phyloP scores from a whole-genome alignment of 2,113 vertebrate species.

The Lasiurus cinereus region DNA sequence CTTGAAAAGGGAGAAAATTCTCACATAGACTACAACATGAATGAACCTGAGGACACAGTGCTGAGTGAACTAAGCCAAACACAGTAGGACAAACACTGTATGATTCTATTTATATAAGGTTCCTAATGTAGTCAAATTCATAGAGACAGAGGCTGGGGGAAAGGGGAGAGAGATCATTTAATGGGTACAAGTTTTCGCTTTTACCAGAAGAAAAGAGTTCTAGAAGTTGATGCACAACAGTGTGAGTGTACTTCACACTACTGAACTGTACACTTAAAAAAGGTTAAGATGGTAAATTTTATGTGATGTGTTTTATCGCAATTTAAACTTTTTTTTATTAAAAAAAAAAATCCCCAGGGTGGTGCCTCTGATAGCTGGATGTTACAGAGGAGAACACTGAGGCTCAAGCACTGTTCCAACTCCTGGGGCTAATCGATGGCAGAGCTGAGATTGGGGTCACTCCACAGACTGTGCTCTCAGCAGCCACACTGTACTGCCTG shows the following conservation, averaged over 20 bases:
- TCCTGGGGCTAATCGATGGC: fast-evolving
- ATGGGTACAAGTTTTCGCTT: neutral
- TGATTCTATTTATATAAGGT: fast-evolving
- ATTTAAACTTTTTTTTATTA: neutral
- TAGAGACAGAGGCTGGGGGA: neutral
- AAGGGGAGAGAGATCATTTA: fast-evolving
- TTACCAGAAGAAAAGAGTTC: no score
- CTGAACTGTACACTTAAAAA: neutral
- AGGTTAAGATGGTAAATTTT: neutral
- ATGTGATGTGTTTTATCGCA: neutral
- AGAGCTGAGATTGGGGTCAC: neutral
- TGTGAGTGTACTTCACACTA: neutral
- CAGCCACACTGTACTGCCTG: neutral
- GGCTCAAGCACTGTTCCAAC: neutral
- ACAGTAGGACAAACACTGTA: neutral
- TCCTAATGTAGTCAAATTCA: fast-evolving
- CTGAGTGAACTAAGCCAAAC: neutral
- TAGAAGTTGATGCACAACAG: neutral
- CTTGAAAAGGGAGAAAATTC: neutral
- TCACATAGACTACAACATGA: fast-evolving
- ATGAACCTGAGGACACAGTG: neutral
- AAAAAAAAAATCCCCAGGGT: neutral
- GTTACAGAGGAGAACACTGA: neutral
- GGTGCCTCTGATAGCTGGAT: no score
- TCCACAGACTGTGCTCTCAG: no score